Evolutionary conservation across 1,140 invertebrate genomes (phyloP).

Genomic region (Tetragonula clypearis): DNA sequence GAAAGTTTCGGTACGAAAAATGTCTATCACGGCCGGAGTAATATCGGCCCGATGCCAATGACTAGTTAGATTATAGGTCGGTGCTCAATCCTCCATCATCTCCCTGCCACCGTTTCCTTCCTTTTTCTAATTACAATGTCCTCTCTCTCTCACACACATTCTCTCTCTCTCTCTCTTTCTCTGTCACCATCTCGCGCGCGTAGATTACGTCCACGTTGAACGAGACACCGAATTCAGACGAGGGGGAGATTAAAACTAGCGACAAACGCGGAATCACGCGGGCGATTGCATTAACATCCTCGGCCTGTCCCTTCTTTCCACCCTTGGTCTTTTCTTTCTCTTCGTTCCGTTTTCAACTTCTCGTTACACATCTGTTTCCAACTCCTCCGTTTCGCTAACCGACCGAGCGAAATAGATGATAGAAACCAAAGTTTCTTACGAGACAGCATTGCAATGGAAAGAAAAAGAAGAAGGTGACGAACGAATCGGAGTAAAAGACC

Average conservation of each 20-base stretch:
- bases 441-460: neutral
- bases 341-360: slow-evolving; percentile 24
- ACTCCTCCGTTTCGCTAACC: slow-evolving; percentile 29
- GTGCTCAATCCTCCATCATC: slow-evolving; percentile 46
- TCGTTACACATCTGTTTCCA: slow-evolving; percentile 51
- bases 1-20: slow-evolving; percentile 54
- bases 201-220: slow-evolving; percentile 15
- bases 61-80: slow-evolving; percentile 59
- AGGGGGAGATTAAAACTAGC: slow-evolving; percentile 64
- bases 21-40: slow-evolving; percentile 53
- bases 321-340: neutral
- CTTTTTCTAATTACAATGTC: slow-evolving; percentile 68
- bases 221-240: slow-evolving; percentile 51
- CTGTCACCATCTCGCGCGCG: neutral
- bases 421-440: slow-evolving; percentile 57
- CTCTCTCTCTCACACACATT: neutral
- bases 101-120: slow-evolving; percentile 47
- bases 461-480: too few relatives aligned
- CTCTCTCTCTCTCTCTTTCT: too few relatives aligned
- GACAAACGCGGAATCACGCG: slow-evolving; percentile 60
- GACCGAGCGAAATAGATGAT: slow-evolving; percentile 51
- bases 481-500: neutral
- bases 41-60: slow-evolving; percentile 59
- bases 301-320: neutral
- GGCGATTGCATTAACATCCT: slow-evolving; percentile 47